Base-by-base conservation (phyloP, 2,888 invertebrate species). In the Drosophila emarginata region DNA sequence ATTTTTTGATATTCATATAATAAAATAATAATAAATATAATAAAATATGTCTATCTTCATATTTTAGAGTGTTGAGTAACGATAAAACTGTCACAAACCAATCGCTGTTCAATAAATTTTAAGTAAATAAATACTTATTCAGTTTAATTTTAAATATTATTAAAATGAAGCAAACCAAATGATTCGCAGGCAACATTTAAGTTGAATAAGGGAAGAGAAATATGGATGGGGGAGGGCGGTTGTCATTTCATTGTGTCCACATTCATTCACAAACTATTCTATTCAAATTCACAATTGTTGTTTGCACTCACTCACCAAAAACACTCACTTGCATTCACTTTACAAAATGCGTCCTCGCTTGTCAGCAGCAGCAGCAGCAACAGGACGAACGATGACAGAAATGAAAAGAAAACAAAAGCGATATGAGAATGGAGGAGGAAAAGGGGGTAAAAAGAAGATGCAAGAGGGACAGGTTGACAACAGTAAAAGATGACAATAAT, bases 241-340 rank as follows among this genome's bases (percentile, higher is more conserved):
- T 28, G 28, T 28, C 28, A 9, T 32, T 32, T 32, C 32, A 32
- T 32, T 32, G 32, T 32, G 32, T 32, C 32, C 4, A 32, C 32
- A 32, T 32, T 32, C 32, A 32, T 32, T 32, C 32, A 32, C 32
- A 32, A 45, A 45, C 9, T 21, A 21, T 45, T 45, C 21, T 12
- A 45, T 45, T 45, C 45, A 45, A 45, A 45, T 45, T 45, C 18
- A 45, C 21, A 45, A 45, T 45, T 45, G 9, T 7, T 45, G 18
- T 11, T 18, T 15, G 11, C 40, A 45, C 18, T 45, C 40, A 45
- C 40, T 45, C 18, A 45, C 45, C 21, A 45, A 45, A 45, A 45
- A 45, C 45, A 45, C 45, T 45, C 45, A 45, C 45, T 45, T 45
- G 21, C 45, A 45, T 45, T 45, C 45, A 45, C 45, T 45, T 45